Evolutionary conservation across 2,797 vertebrate genomes (phyloP), one percentile per base, ranked within the genome.

Genomic region (Erpetoichthys calabaricus): DNA sequence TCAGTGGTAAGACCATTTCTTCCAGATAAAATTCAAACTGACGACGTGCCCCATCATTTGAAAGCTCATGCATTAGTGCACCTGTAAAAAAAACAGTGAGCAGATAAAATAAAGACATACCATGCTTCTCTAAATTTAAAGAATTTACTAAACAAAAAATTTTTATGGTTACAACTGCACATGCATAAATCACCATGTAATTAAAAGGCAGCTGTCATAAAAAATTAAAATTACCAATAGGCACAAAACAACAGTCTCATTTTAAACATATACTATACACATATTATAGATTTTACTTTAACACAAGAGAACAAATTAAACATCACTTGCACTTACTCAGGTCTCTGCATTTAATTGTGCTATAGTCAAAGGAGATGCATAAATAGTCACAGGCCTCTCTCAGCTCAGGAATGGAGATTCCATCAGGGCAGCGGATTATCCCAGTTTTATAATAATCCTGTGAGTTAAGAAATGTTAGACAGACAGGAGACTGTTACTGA

Each of bases 371-470:
- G 64, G 92, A 94, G 83, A 98, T 98, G 81, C 95, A 98, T 70
- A 99, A 93, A 88, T 99, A 98, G 84, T 98, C 95, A 63, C 96
- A 99, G 0, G 96, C 96, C 83, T 99, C 96, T 76, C 95, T 89
- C 72, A 99, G 59, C 70, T 99, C 96, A 8, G 96, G 96, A 78
- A 99, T 96, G 69, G 94, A 97, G 80, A 99, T 98, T 70, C 96
- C 96, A 82, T 99, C 95, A 67, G 96, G 95, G 74, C 96, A 99
- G 62, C 96, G 92, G 71, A 99, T 99, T 75, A 97, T 87, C 68
- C 96, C 96, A 63, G 92, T 94, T 81, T 97, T 98, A 80, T 99
- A 99, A 75, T 98, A 99, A 90, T 99, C 96, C 96, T 99, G 75
- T 58, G 70, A 78, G 79, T 78, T 60, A 79, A 47, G 73, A 60